These are phyloP conservation scores for Neoniphon sammara DNA, from an alignment of 2,797 vertebrate species.

Conservation along the genomic window DNA sequence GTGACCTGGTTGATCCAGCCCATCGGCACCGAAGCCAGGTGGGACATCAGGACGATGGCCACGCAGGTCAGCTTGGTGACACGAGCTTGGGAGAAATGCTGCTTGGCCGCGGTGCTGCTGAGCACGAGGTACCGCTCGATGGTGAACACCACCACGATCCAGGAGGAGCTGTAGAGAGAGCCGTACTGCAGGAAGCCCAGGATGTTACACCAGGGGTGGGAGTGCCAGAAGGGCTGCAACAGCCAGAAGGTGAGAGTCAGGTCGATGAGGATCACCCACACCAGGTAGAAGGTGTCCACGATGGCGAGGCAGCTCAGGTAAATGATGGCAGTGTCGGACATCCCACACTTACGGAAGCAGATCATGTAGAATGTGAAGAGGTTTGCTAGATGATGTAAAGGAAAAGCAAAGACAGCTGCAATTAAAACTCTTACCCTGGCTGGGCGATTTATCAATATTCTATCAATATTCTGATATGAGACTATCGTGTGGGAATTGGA, in stretches of 20 bases:
- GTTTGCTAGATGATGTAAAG: constrained; percentile 72
- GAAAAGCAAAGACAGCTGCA: constrained; percentile 20
- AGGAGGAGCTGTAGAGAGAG: constrained; percentile 82
- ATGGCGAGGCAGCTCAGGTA: constrained; percentile 83
- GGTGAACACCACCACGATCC: constrained; percentile 85
- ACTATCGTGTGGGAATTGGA: too few relatives aligned
- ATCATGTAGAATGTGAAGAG: constrained; percentile 86
- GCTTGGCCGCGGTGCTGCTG: constrained; percentile 65
- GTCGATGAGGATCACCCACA: constrained; percentile 85
- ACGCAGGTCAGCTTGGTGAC: constrained; percentile 75
- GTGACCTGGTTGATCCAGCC: constrained; percentile 80
- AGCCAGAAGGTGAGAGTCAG: constrained; percentile 82
- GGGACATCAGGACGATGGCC: constrained; percentile 74
- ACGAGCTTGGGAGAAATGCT: constrained; percentile 69
- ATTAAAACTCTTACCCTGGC: too few relatives aligned
- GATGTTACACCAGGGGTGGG: constrained; percentile 80
- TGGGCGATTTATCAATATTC: too few relatives aligned
- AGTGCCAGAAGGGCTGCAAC: constrained; percentile 82
- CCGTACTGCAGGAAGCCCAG: constrained; percentile 82
- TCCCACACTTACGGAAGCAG: constrained; percentile 81
- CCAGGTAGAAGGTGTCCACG: constrained; percentile 80
- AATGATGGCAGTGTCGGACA: constrained; percentile 78
- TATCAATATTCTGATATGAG: too few relatives aligned
- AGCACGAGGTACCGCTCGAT: constrained; percentile 84
- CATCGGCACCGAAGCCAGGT: constrained; percentile 79